phyloP scores from a whole-genome alignment of 2,113 vertebrate species.

The Brevimyrus niger region DNA sequence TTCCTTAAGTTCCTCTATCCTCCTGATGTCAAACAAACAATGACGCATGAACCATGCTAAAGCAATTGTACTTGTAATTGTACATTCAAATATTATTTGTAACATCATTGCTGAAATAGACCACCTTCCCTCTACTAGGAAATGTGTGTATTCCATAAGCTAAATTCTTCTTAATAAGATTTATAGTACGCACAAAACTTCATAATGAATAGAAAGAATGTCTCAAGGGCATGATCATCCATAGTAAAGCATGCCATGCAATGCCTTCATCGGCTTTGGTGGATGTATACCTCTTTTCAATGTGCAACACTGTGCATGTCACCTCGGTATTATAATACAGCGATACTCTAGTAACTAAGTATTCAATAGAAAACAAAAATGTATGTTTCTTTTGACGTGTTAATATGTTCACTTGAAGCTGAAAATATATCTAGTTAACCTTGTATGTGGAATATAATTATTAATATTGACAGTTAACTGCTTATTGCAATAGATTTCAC shows the following conservation, averaged over 20 bases:
- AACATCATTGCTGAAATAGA: neutral
- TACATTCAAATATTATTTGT: neutral
- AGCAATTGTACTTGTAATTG: no score
- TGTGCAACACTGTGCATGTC: neutral
- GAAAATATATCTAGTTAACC: neutral
- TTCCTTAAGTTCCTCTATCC: neutral
- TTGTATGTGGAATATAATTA: neutral
- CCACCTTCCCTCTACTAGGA: neutral
- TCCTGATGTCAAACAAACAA: neutral
- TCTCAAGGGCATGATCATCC: neutral
- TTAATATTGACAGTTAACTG: neutral
- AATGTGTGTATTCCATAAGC: neutral
- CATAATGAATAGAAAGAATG: neutral
- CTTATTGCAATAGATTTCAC: neutral
- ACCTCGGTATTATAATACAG: neutral
- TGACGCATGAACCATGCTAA: neutral
- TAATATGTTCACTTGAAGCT: neutral
- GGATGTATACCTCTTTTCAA: neutral
- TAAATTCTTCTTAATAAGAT: neutral
- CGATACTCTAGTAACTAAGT: neutral
- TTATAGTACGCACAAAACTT: neutral
- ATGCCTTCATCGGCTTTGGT: neutral
- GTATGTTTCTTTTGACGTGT: neutral
- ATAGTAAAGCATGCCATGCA: neutral
- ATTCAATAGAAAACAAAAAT: neutral